Percentiles rank a stretch among this genome's conserved stretches.
Conservation (phyloP, 2,797 vertebrate species). For the Hydrophis major region DNA sequence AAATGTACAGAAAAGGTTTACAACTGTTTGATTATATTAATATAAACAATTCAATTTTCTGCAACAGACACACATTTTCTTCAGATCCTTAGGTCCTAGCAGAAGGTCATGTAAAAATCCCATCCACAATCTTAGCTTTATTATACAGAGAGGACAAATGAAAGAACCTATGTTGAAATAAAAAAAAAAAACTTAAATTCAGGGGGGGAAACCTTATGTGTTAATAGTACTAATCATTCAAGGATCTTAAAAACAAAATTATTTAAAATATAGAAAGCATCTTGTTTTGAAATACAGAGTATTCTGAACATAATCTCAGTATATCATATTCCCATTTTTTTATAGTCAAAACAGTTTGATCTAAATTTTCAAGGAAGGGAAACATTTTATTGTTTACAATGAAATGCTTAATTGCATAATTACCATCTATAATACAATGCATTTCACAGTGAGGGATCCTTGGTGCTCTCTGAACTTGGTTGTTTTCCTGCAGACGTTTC, state of each 20-base stretch:
- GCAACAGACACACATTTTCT: slow-evolving; percentile 44
- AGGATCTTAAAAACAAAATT: slow-evolving; percentile 12
- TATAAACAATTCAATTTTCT: slow-evolving; percentile 56
- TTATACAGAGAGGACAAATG: slow-evolving; percentile 36
- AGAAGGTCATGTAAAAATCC: slow-evolving; percentile 56
- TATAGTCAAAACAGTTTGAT: not conserved
- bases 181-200: slow-evolving; percentile 24
- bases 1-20: slow-evolving; percentile 45
- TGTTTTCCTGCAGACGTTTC: not conserved
- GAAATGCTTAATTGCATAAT: not conserved
- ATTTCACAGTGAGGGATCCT: not conserved
- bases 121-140: slow-evolving; percentile 59
- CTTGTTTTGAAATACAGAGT: not conserved
- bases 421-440: not conserved
- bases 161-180: slow-evolving; percentile 8
- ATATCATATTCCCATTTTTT: not conserved
- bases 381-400: not conserved
- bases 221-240: slow-evolving; percentile 34
- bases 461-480: not conserved
- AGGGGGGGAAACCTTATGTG: slow-evolving; percentile 13
- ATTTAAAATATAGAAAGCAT: slow-evolving; percentile 11
- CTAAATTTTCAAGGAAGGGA: not conserved
- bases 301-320: not conserved
- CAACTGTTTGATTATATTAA: slow-evolving; percentile 64
- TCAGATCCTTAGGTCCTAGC: slow-evolving; percentile 43